These are phyloP conservation scores for Poeciliopsis presidionis DNA, from an alignment of 2,797 vertebrate genomes.

Conservation along the genomic window DNA sequence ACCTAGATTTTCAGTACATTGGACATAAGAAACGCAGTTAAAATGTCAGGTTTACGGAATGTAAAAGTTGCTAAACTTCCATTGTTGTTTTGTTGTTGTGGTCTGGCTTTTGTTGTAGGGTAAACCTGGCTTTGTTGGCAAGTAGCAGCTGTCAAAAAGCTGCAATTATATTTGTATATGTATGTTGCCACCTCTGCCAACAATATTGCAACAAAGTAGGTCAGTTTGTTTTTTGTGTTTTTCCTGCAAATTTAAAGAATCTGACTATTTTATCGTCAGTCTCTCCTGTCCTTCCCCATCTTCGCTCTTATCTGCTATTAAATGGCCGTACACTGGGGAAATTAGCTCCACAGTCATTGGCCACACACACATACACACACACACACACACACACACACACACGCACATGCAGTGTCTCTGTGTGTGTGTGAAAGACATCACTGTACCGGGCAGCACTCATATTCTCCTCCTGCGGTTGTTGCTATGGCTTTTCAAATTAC, in stretches of 20 bases:
- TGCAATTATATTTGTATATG: slow-evolving; percentile 24
- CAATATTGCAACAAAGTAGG: slow-evolving; percentile 24
- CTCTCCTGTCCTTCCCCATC: slow-evolving; percentile 18
- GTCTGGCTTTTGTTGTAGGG: not conserved
- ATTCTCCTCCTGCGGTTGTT: slow-evolving; percentile 25
- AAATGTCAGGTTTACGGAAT: not conserved
- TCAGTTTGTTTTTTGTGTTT: slow-evolving; percentile 31
- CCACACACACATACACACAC: slow-evolving; percentile 4
- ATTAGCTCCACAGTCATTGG: slow-evolving; percentile 50
- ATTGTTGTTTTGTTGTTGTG: not conserved
- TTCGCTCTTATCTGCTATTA: slow-evolving; percentile 22
- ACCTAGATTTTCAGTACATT: not conserved
- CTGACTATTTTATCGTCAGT: slow-evolving; percentile 47
- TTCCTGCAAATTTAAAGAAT: slow-evolving; percentile 59
- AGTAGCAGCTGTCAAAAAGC: slow-evolving; percentile 39
- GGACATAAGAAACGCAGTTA: not conserved
- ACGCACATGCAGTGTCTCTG: not conserved
- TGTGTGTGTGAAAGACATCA: slow-evolving; percentile 33
- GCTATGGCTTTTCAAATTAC: slow-evolving; percentile 11
- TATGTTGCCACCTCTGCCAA: slow-evolving; percentile 20
- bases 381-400: not conserved
- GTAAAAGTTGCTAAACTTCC: not conserved
- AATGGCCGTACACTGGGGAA: slow-evolving; percentile 68
- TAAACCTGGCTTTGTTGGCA: slow-evolving; percentile 13
- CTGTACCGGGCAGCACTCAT: slow-evolving; percentile 19